phyloP scores from a whole-genome alignment of 2,888 invertebrate species.

The Eupithecia tripunctaria region DNA sequence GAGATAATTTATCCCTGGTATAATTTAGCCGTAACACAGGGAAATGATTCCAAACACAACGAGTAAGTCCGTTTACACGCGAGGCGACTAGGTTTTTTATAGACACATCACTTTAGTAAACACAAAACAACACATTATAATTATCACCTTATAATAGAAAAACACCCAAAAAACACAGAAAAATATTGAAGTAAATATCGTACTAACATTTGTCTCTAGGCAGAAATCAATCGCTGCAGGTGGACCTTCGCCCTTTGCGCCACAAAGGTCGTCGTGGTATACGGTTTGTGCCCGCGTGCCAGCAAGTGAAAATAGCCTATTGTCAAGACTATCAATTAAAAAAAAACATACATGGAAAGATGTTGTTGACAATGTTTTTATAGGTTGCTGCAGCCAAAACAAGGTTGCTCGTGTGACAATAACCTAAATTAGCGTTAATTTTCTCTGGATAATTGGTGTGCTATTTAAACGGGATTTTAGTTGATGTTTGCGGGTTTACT shows the following conservation, averaged over 20 bases:
- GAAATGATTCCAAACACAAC: not conserved
- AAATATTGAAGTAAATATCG: not conserved
- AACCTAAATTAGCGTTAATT: not conserved
- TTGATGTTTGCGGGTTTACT: not conserved
- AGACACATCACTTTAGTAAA: not conserved
- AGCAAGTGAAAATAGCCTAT: not conserved
- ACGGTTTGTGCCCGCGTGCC: too few species aligned
- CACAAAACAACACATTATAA: too few species aligned
- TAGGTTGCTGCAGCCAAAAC: not conserved
- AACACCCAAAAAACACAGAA: not conserved
- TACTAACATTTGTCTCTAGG: not conserved
- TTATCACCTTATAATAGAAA: too few species aligned
- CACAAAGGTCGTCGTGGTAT: too few species aligned
- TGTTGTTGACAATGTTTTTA: too few species aligned
- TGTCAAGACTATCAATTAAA: not conserved
- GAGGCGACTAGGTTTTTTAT: not conserved
- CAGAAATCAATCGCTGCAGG: too few species aligned
- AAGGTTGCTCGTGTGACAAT: not conserved
- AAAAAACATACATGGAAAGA: not conserved
- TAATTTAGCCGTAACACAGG: conserved; percentile 8
- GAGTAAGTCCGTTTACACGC: not conserved
- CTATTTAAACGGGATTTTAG: not conserved
- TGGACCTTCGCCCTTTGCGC: too few species aligned
- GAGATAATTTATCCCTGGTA: not conserved
- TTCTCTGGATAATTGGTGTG: not conserved